Evolutionary conservation across 1,140 invertebrate genomes (phyloP), one percentile per base, ranked within the genome.

Genomic region (Polyergus mexicanus): DNA sequence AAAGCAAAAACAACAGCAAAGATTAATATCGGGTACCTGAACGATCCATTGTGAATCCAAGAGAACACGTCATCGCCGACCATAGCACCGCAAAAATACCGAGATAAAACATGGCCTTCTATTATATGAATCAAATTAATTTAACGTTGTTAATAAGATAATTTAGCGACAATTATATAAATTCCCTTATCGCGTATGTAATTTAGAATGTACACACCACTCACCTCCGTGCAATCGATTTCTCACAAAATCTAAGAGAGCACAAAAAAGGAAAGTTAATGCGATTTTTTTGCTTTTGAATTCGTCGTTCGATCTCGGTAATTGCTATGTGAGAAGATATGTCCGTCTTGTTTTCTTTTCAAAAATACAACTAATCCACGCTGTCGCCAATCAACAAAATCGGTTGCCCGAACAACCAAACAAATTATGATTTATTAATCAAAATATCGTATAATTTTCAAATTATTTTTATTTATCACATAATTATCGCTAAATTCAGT

Each of bases 41-140:
- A 44, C 78, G 78, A 72, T 81, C 25, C 78, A 72, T 81, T 19
- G 66, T 72, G 8, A 81, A 81, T 28, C 66, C 78, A 38, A 72
- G 16, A 7, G 51, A 58, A 25, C 66, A 44, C 4, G 38, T 22
- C 25, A 81, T 44, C 38, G 44, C 16, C 66, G 78, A 81, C 47
- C 78, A 71, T 7, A 81, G 13, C 25, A 69, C 10, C 16, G 13
- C 38, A 11, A 60, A 22, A 4, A 81, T 44, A 58, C 66, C 77
- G 7, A 4, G 56, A 51, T 25, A 19, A 11, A 28, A 16, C 78
- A 81, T 81, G 7, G 4, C 13, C 1, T 44, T 58, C n/a, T 19
- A 10, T 16, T 71, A 51, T 51, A 51, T 51, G 3, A 28, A 69
- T 38, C 2, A 28, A 80, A 78, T 25, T 4, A 51, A 77, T 63